These are phyloP conservation scores for Dynastes tityus DNA, from an alignment of 2,888 invertebrate species.

Conservation along the genomic window DNA sequence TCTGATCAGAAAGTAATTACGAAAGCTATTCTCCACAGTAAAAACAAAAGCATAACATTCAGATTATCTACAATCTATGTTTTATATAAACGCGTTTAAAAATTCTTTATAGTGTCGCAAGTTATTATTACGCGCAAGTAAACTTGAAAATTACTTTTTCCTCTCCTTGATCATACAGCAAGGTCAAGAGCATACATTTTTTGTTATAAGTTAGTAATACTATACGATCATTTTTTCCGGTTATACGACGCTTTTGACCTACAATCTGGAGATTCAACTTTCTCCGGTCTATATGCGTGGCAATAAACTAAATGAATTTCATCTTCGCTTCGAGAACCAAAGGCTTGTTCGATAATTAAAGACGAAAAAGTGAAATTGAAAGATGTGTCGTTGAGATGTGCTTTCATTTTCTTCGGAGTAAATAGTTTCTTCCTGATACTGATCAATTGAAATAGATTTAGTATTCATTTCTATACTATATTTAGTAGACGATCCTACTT, in stretches of 20 bases:
- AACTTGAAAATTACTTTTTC: conserved; percentile 12
- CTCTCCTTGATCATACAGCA: conserved; percentile 20
- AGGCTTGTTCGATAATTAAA: conserved; percentile 43
- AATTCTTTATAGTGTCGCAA: not conserved
- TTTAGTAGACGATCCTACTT: not conserved
- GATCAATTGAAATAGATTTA: not conserved
- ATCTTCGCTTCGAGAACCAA: conserved; percentile 31
- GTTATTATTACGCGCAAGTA: not conserved
- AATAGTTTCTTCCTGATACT: not conserved
- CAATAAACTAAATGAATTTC: conserved; percentile 28
- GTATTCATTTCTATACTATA: not conserved
- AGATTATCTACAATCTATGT: not conserved
- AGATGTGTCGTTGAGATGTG: conserved; percentile 22
- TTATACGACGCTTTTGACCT: conserved; percentile 32
- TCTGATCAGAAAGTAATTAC: conserved; percentile 4
- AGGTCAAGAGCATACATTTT: conserved; percentile 36
- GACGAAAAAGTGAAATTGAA: conserved; percentile 44
- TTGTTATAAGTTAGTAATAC: conserved; percentile 19
- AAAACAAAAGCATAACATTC: not conserved
- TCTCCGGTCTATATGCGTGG: conserved; percentile 40
- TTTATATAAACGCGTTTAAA: too few relatives aligned
- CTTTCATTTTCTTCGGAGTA: conserved; percentile 34
- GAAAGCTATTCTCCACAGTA: not conserved
- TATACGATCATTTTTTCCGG: conserved; percentile 26
- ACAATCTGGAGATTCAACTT: conserved; percentile 34